Evolutionary conservation across 53 echinoderm and acorn worm species (phyloP).

Genomic region (Holothuria scabra): DNA sequence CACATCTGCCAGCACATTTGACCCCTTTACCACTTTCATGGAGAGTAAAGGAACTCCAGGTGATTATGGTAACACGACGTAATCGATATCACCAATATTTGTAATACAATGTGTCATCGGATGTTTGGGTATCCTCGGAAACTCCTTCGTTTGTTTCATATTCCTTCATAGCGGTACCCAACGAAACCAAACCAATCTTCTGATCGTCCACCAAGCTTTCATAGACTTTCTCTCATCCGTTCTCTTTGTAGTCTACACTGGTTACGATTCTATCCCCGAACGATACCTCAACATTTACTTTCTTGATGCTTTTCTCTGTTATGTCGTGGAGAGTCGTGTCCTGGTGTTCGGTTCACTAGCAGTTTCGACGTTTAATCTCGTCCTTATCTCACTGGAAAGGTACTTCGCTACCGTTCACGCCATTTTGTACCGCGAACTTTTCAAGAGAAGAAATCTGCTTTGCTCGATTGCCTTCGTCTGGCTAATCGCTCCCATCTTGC

Average conservation of each 20-base stretch:
- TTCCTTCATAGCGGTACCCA: conserved; percentile 53
- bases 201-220: conserved; percentile 77
- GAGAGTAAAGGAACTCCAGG: no score
- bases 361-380: conserved; percentile 76
- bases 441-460: conserved; percentile 45
- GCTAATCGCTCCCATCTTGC: conserved; percentile 48
- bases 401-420: conserved; percentile 79
- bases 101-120: conserved; percentile 11
- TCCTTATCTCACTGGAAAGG: conserved; percentile 71
- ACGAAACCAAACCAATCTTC: conserved; percentile 64
- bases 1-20: no score
- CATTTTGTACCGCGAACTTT: conserved; percentile 64
- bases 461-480: conserved; percentile 24
- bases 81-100: not conserved
- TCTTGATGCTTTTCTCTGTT: conserved; percentile 65
- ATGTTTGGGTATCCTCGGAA: conserved; percentile 54
- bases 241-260: conserved; percentile 47
- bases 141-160: conserved; percentile 64
- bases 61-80: no score
- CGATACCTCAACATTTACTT: not conserved
- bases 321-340: conserved; percentile 65
- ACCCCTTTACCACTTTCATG: no score
- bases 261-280: not conserved
- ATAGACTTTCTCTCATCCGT: conserved; percentile 68
- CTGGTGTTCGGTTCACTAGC: conserved; percentile 63